A percentile compares a stretch with the other conserved stretches of the same genome.
phyloP scores from a whole-genome alignment of 2,797 vertebrate species.

The Tragopan temminckii region DNA sequence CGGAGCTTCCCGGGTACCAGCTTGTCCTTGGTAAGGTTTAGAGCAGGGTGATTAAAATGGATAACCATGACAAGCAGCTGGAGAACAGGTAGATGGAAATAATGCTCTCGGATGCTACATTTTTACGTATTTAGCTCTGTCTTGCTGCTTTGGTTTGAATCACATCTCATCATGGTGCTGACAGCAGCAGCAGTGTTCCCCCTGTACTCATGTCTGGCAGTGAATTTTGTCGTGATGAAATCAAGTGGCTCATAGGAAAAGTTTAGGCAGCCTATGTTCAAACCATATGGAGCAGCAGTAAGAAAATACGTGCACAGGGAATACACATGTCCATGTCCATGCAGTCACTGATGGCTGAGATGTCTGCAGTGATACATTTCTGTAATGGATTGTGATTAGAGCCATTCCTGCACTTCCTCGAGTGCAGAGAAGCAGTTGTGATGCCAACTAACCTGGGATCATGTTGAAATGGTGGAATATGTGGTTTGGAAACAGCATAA shows the following conservation, averaged over 20 bases:
- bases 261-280: neutral
- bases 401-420: neutral
- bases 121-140: neutral
- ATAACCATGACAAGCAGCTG: neutral
- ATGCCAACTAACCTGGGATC: neutral
- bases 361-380: neutral
- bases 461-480: neutral
- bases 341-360: neutral
- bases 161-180: fast-evolving
- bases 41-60: neutral
- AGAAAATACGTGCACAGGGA: neutral
- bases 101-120: fast-evolving
- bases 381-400: neutral
- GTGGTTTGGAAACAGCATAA: neutral
- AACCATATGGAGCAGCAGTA: fast-evolving
- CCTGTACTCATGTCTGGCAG: fast-evolving
- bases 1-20: fast-evolving
- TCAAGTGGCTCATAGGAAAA: neutral
- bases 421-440: neutral
- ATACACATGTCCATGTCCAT: neutral
- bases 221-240: neutral
- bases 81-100: neutral
- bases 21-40: neutral
- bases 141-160: neutral
- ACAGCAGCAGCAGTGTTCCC: fast-evolving